Evolutionary conservation across 2,113 vertebrate genomes (phyloP), one percentile per base, ranked within the genome.

Genomic region (Amazona guildingii): DNA sequence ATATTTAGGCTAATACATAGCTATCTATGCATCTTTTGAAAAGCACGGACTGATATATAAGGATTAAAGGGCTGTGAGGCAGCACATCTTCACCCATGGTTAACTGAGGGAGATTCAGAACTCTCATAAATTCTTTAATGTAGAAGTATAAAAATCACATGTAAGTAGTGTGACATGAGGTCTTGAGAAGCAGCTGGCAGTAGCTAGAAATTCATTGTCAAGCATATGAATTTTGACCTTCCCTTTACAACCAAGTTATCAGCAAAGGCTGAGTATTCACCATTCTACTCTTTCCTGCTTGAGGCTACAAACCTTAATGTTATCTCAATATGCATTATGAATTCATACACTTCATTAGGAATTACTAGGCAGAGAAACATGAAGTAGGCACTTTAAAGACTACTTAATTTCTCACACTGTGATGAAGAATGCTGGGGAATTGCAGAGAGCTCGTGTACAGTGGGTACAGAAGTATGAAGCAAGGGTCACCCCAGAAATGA

Each of bases 151-250:
- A 92, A 96, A 97, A 52, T 82, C 84, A 86, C 1, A 0, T 78
- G 49, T 43, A 59, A 93, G 51, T 17, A 67, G 59, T 66, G n/a
- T 43, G 73, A 78, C 80, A 78, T 15, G 21, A 91, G 33, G 44
- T 70, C 73, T 78, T 59, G 41, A 31, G 86, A 95, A 94, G 75
- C 72, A 86, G 68, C 37, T 74, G 88, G 69, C 31, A 59, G 64
- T 44, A 70, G 67, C 63, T 80, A 80, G 72, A 80, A 77, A 80
- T 77, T 88, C 46, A 49, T 1, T 77, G 54, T 51, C 86, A 88
- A 73, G 79, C 46, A 59, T 35, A 77, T 24, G 46, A 86, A 83
- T 95, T 86, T 83, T 80, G 85, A 96, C 83, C 76, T 86, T 95
- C 75, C 55, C 17, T 86, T 90, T 83, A 59, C 17, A 69, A 67